A percentile compares a stretch with the other conserved stretches of the same genome.
Evolutionary conservation across 64 coral and sea anemone genomes (phyloP).

Genomic region (Cladopsammia gracilis): DNA sequence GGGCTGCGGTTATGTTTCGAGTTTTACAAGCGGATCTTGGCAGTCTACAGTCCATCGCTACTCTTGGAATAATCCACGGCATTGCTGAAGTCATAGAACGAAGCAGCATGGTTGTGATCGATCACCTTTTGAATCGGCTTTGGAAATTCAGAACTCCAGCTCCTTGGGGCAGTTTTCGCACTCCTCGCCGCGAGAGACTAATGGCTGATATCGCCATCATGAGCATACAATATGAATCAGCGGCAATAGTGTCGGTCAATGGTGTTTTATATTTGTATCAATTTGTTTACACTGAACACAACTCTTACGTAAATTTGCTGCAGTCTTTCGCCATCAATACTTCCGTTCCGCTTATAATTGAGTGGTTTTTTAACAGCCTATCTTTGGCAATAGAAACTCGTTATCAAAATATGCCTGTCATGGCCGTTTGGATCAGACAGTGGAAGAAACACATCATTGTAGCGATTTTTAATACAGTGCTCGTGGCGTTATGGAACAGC

Average conservation of each 20-base stretch:
- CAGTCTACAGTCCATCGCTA: neutral
- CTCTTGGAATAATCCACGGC: neutral
- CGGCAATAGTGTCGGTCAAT: neutral
- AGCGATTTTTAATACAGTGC: neutral
- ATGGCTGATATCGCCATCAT: slow-evolving; percentile 20
- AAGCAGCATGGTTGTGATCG: slow-evolving; percentile 5
- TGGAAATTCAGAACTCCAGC: neutral
- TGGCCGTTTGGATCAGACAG: neutral
- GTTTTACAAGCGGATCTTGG: slow-evolving; percentile 7
- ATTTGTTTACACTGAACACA: neutral
- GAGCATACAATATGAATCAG: neutral
- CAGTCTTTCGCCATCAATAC: neutral
- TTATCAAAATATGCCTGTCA: slow-evolving; percentile 9
- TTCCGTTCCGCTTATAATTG: neutral
- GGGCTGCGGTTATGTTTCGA: neutral
- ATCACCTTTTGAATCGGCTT: neutral
- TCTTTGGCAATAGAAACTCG: neutral
- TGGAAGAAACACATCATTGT: neutral
- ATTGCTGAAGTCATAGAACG: neutral
- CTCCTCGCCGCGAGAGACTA: neutral
- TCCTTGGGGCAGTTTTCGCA: neutral
- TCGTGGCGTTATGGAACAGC: neutral
- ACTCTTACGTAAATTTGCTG: neutral
- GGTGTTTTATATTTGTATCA: neutral
- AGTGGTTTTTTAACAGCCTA: slow-evolving; percentile 1